Base-by-base conservation (phyloP, 2,888 invertebrate species). In the Coelopa pilipes region DNA sequence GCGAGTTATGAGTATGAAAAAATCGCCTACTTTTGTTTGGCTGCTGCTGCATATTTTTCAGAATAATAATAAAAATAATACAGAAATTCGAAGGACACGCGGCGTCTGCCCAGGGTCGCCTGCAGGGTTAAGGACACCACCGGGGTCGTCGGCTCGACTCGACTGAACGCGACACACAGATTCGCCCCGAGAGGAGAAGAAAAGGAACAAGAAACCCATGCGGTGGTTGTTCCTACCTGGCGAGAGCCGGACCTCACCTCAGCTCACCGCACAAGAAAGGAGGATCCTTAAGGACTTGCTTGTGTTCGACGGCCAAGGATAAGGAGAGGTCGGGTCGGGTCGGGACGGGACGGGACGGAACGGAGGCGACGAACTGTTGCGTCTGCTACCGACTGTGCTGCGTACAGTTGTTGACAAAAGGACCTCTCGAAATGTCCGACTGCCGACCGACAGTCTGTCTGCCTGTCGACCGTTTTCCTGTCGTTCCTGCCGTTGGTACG, bases 391-490 rank as follows among this genome's bases (percentile, higher is more conserved):
- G 59, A 75, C 59, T 65, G 74, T 74, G 73, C 66, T 74, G 75
- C 57, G 77, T 77, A 75, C 74, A 76, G 74, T 77, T 71, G 75
- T 76, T 76, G 76, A 73, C 76, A 77, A 77, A 77, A 76, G 76
- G 76, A 76, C 71, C 53, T 50, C 34, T 34, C 34, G 34, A 34
- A 21, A 34, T 34, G 1, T 50, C 66, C 17, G 66, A 21, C 50
- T 47, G 24, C 21, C 46, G 46, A n/a, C 19, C 21, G 19, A n/a
- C 19, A 13, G 19, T 24, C 67, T 50, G 53, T 67, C 67, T 50
- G 49, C 17, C 21, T 19, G n/a, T 13, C 49, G 11, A 10, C 17
- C 1, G 63, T 34, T 57, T 17, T 57, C 55, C 5, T 17, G 19
- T 55, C 19, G 7, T 55, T 55, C 19, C 55, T 7, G n/a, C n/a